Conservation (phyloP, 2,888 invertebrate species). For the Acheta domesticus region DNA sequence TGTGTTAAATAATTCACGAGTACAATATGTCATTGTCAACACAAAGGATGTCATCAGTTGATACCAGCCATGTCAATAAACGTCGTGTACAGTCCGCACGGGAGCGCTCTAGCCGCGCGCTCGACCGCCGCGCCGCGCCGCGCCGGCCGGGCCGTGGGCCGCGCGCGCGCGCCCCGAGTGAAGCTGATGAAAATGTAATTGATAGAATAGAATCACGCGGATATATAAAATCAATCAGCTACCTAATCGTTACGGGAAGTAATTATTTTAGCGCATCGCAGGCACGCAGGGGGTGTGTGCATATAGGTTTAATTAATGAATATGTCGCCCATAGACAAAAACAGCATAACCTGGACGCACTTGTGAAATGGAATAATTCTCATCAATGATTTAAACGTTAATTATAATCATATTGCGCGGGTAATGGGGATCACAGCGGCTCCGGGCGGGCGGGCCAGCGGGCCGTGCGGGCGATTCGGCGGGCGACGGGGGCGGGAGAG, state of each 20-base stretch:
- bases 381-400: slow-evolving; percentile 9
- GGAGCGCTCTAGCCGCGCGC: not conserved
- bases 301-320: slow-evolving; percentile 18
- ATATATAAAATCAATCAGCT: not conserved
- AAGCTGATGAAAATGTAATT: not conserved
- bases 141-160: not conserved
- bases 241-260: slow-evolving; percentile 18
- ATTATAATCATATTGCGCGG: slow-evolving; percentile 1
- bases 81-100: not conserved
- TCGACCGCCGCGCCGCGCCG: too few relatives aligned
- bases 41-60: slow-evolving; percentile 24
- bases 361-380: not conserved
- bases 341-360: slow-evolving; percentile 9
- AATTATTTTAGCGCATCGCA: not conserved
- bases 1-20: slow-evolving; percentile 37
- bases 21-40: slow-evolving; percentile 35
- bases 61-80: slow-evolving; percentile 31
- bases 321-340: slow-evolving; percentile 8
- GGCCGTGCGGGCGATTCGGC: not conserved
- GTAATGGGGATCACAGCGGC: not conserved
- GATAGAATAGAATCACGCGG: not conserved
- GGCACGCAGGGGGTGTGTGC: not conserved
- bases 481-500: not conserved
- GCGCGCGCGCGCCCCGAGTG: not conserved
- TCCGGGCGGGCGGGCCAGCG: not conserved